Percentiles rank a stretch among this genome's conserved stretches.
phyloP scores from a whole-genome alignment of 2,888 invertebrate genomes.

The Odontomyia ornata region DNA sequence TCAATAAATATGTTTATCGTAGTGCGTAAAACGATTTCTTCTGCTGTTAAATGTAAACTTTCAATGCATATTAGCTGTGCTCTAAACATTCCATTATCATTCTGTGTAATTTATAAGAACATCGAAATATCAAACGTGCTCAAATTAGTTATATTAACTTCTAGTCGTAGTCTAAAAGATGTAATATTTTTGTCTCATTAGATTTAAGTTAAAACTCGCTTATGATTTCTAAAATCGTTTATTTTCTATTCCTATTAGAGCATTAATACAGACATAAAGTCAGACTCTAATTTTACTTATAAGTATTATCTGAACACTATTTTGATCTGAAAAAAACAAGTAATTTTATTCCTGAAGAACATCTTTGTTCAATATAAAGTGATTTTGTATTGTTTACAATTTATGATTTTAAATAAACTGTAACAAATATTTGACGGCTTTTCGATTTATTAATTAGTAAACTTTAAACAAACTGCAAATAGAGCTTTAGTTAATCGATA shows the following conservation, averaged over 20 bases:
- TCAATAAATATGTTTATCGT: neutral
- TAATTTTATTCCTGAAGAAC: neutral
- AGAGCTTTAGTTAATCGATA: too few species aligned
- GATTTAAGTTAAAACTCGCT: neutral
- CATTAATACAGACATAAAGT: neutral
- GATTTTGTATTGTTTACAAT: too few species aligned
- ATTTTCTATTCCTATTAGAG: neutral
- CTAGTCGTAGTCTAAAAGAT: slow-evolving; percentile 4
- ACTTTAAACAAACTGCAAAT: too few species aligned
- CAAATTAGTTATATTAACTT: neutral
- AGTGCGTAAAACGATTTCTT: neutral
- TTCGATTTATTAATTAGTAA: too few species aligned
- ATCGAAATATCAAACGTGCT: slow-evolving; percentile 1
- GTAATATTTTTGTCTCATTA: neutral
- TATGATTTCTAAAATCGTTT: neutral
- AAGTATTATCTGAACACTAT: neutral
- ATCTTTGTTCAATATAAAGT: too few species aligned
- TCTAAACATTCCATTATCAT: slow-evolving; percentile 18
- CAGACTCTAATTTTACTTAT: neutral
- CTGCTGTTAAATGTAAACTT: slow-evolving; percentile 10
- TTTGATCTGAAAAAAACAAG: neutral
- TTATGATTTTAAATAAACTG: too few species aligned
- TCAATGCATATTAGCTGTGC: slow-evolving; percentile 1
- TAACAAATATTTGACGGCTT: too few species aligned
- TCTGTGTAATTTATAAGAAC: neutral